Percentiles rank a stretch among this genome's conserved stretches.
Evolutionary conservation across 2,888 invertebrate genomes (phyloP).

Genomic region (Drosophila stalkeri): DNA sequence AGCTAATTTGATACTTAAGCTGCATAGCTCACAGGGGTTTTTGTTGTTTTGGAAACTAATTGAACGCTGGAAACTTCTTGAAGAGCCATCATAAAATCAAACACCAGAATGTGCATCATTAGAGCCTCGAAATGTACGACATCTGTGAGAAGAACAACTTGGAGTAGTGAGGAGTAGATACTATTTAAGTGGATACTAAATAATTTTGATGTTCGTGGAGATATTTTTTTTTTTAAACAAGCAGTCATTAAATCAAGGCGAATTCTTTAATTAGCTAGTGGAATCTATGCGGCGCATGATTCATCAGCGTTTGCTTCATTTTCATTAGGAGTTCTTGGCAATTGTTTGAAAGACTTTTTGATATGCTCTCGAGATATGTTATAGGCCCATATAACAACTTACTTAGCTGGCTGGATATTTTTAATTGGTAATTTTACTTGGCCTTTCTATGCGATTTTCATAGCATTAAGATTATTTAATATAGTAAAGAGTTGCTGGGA

Average conservation of each 20-base stretch:
- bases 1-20: conserved; percentile 19
- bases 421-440: too few relatives aligned
- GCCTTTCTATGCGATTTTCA: background rate
- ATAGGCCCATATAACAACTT: background rate
- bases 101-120: conserved; percentile 1
- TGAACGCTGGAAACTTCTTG: background rate
- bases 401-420: background rate
- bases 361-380: background rate
- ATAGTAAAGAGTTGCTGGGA: fast-evolving
- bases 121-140: background rate
- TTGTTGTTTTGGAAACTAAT: background rate
- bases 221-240: too few relatives aligned
- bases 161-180: background rate
- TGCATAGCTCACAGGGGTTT: conserved; percentile 2
- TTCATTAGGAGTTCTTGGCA: background rate
- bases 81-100: conserved; percentile 1
- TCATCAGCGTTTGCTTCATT: background rate
- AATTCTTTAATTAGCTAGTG: background rate
- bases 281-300: background rate
- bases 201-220: background rate
- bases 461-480: background rate
- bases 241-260: background rate
- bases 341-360: background rate
- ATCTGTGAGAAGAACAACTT: background rate
- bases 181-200: background rate